Conservation (phyloP, 1,140 invertebrate species). For the Chironomus striatipennis region DNA sequence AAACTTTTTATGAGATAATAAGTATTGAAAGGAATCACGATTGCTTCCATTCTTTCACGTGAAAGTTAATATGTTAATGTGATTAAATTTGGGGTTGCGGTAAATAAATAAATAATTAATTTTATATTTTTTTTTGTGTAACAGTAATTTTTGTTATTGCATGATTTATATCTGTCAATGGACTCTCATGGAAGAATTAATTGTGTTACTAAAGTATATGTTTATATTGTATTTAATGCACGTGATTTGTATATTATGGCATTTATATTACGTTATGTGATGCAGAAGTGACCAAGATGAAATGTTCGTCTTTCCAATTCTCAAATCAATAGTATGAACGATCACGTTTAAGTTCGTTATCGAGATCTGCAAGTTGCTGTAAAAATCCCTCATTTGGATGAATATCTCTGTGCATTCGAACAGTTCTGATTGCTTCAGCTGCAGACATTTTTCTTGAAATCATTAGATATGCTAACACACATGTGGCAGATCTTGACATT, state of each 20-base stretch:
- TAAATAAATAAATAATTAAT: no score
- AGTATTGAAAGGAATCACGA: no score
- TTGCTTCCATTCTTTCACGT: no score
- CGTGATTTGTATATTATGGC: neutral
- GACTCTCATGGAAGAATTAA: neutral
- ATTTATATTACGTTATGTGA: neutral
- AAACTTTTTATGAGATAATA: no score
- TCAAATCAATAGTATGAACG: slow-evolving; percentile 37
- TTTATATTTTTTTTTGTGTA: no score
- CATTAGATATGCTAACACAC: slow-evolving; percentile 75
- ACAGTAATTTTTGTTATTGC: no score
- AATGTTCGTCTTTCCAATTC: neutral
- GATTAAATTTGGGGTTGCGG: no score
- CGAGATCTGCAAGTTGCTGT: slow-evolving; percentile 60
- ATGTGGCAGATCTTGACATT: slow-evolving; percentile 69
- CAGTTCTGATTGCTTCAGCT: slow-evolving; percentile 57
- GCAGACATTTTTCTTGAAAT: slow-evolving; percentile 69
- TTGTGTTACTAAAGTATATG: neutral
- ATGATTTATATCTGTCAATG: no score
- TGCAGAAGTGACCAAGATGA: neutral
- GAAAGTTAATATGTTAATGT: no score
- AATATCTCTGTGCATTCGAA: slow-evolving; percentile 59
- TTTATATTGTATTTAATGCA: slow-evolving; percentile 3
- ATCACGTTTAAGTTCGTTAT: slow-evolving; percentile 51
- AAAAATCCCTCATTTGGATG: slow-evolving; percentile 74